Percentiles rank a stretch among this genome's conserved stretches.
phyloP scores from a whole-genome alignment of 2,113 vertebrate genomes.

The Ameiurus melas region DNA sequence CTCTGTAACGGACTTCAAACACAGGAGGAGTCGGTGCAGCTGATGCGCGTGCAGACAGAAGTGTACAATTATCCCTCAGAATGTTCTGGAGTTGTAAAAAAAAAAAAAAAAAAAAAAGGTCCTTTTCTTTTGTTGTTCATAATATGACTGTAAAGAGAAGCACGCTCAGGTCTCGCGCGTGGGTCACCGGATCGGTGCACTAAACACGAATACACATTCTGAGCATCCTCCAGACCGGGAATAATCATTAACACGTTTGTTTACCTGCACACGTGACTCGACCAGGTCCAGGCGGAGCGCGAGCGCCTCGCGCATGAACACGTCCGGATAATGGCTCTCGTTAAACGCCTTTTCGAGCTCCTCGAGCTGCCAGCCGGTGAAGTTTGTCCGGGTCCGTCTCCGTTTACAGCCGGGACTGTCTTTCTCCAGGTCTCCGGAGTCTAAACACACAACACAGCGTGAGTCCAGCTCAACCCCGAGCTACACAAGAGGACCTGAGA shows the following conservation, averaged over 20 bases:
- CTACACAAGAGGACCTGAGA: background rate
- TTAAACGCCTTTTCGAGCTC: conserved; percentile 97
- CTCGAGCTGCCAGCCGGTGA: conserved; percentile 98
- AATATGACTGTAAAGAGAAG: background rate
- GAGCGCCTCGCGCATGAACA: conserved; percentile 97
- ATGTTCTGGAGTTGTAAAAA: background rate
- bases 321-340: conserved; percentile 97
- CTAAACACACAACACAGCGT: conserved; percentile 61
- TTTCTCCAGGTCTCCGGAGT: conserved; percentile 92
- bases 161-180: background rate
- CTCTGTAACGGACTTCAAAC: no score
- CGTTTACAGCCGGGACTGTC: conserved; percentile 97
- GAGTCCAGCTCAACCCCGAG: background rate
- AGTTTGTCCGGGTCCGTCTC: conserved; percentile 94
- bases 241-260: conserved; percentile 28
- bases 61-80: background rate
- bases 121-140: background rate
- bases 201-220: background rate
- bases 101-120: background rate
- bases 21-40: background rate
- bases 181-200: background rate
- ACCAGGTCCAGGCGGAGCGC: conserved; percentile 94
- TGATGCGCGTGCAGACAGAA: background rate
- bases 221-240: background rate
- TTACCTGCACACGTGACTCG: conserved; percentile 98